Evolutionary conservation across 2,888 invertebrate species (phyloP).

Genomic region (Dorcus parallelipipedus): DNA sequence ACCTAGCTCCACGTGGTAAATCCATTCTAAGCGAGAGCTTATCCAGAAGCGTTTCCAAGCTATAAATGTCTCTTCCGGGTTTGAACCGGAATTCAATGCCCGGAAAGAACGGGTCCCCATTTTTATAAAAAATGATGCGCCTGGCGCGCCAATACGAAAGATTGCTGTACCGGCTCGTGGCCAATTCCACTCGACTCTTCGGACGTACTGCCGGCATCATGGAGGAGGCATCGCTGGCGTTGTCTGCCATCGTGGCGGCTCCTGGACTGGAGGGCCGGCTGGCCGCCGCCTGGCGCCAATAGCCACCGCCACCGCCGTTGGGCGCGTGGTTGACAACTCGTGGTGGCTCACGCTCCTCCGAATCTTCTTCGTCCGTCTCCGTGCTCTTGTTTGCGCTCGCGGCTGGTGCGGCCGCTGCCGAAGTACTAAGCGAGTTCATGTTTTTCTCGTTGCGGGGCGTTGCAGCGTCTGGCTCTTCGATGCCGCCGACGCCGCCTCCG

Average conservation of each 20-base stretch:
- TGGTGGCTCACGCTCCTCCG: conserved; percentile 30
- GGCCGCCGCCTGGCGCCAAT: conserved; percentile 52
- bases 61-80: conserved; percentile 82
- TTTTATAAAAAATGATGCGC: conserved; percentile 85
- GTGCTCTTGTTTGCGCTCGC: conserved; percentile 34
- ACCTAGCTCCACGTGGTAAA: conserved; percentile 82
- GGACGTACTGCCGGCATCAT: conserved; percentile 56
- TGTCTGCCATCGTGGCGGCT: conserved; percentile 55
- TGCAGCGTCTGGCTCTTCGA: conserved; percentile 51
- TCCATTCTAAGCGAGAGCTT: conserved; percentile 85
- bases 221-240: conserved; percentile 59
- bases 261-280: conserved; percentile 52
- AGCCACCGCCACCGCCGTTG: conserved; percentile 51
- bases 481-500: conserved; percentile 44
- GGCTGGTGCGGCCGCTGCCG: conserved; percentile 30
- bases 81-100: conserved; percentile 86
- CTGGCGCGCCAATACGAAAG: conserved; percentile 85
- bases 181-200: conserved; percentile 55
- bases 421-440: conserved; percentile 31
- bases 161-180: conserved; percentile 65
- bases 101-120: conserved; percentile 90
- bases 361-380: conserved; percentile 42
- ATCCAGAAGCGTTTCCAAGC: conserved; percentile 80
- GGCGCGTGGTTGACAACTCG: conserved; percentile 49
- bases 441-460: conserved; percentile 46